Conservation (phyloP, 2,797 vertebrate species). For the Ctenosaura bakeri region DNA sequence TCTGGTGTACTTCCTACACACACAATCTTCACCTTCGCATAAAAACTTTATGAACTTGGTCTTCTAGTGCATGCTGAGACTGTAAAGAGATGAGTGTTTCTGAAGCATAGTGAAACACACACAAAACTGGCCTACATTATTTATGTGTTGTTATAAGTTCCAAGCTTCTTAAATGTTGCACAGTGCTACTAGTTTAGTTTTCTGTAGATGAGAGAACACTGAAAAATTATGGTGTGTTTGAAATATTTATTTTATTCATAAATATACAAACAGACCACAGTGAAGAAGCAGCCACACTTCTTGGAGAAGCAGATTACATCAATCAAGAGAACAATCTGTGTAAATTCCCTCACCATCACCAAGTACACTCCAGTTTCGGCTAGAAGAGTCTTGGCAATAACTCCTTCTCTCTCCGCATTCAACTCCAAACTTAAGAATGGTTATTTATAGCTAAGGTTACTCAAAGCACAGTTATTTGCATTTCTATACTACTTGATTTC, state of each 20-base stretch:
- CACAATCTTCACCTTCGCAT: no score
- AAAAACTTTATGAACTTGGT: no score
- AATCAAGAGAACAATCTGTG: background rate
- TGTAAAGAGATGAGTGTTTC: background rate
- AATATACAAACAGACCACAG: background rate
- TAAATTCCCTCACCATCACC: background rate
- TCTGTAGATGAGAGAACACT: background rate
- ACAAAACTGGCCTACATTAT: background rate
- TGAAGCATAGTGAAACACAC: background rate
- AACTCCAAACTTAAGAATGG: background rate
- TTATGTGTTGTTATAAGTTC: background rate
- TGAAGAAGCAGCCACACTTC: background rate
- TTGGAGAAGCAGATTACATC: background rate
- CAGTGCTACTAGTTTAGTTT: background rate
- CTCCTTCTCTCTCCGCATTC: background rate
- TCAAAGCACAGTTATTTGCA: constrained; percentile 13
- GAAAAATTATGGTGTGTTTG: background rate
- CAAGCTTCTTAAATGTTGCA: no score
- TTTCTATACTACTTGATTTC: background rate
- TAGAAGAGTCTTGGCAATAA: constrained; percentile 5
- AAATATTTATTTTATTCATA: background rate
- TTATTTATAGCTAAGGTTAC: constrained; percentile 14
- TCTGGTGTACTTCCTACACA: background rate
- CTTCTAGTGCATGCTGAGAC: background rate
- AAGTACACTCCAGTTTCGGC: background rate